These are phyloP conservation scores for Gopherus flavomarginatus DNA, from an alignment of 2,113 vertebrate genomes.

Conservation along the genomic window DNA sequence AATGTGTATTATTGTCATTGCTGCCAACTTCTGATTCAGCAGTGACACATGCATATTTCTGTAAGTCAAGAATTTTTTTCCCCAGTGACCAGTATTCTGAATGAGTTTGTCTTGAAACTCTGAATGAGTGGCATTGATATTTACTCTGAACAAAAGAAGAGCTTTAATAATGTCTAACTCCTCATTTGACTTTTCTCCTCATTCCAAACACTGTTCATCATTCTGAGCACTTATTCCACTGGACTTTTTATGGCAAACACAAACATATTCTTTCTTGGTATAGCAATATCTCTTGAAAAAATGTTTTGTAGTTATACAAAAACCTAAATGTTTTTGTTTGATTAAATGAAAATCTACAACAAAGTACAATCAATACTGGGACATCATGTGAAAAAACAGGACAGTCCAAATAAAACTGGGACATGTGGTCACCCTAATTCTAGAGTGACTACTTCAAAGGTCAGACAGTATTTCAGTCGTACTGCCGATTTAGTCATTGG, in stretches of 20 bases:
- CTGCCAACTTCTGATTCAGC: conserved; percentile 11
- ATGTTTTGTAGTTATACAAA: background rate
- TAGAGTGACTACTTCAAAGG: background rate
- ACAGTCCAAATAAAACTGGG: background rate
- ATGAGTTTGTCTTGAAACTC: conserved; percentile 38
- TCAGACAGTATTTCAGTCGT: background rate
- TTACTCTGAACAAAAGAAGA: conserved; percentile 12
- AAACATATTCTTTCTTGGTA: background rate
- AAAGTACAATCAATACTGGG: background rate
- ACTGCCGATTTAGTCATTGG: background rate
- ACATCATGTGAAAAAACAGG: background rate
- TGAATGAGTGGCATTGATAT: conserved; percentile 20
- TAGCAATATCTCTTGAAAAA: background rate
- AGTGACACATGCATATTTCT: background rate
- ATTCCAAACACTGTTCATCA: background rate
- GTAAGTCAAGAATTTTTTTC: background rate
- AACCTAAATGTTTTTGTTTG: background rate
- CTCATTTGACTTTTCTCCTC: conserved; percentile 15
- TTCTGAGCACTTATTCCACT: background rate
- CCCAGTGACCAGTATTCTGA: background rate
- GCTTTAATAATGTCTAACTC: background rate
- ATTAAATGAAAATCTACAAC: background rate
- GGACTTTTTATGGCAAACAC: background rate
- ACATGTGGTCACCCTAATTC: background rate
- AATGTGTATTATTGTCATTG: background rate